Base-by-base conservation (phyloP, 2,113 vertebrate genomes). In the Cheirogaleus medius region DNA sequence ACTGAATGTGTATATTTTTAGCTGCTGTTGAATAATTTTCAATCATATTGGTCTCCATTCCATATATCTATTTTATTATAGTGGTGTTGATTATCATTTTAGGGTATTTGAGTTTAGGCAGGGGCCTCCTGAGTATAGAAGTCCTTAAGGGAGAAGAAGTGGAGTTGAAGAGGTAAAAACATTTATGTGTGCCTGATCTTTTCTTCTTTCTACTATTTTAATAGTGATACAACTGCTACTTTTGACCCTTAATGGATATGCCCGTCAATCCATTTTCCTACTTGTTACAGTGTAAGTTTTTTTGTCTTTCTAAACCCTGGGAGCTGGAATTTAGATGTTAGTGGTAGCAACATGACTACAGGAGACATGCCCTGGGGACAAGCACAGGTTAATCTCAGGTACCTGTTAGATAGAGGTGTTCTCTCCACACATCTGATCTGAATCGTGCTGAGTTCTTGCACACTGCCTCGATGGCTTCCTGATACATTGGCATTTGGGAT, bases 361-460 rank as follows among this genome's bases (percentile, higher is more conserved):
- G 54, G 3, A 52, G 64, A 34, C 42, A 2, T 2, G 20, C n/a
- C 74, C 78, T 8, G 17, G 8, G 58, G 54, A 23, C 17, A 8
- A n/a, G 63, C 49, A 58, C 49, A 60, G 54, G 60, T 52, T 1
- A 20, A 87, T 21, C 32, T 58, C 7, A 20, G 4, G 69, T 99
- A 99, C 99, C 99, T 99, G 99, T 99, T 99, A 78, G 98, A 98
- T 44, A 99, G 98, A 21, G 99, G 96, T 0, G 99, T 99, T 87
- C 99, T 98, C 98, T 99, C 99, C 98, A 99, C 97, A 18, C 99
- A 99, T 97, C 99, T 98, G 98, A 99, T 99, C 97, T 99, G 99
- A 98, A 99, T 99, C 90, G 99, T 99, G 97, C 99, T 99, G 94
- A 99, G 99, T 98, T 99, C 99, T 96, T 99, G 99, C 42, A 99